Base-by-base conservation (phyloP, 2,797 vertebrate genomes). In the Syndactyla subalaris region DNA sequence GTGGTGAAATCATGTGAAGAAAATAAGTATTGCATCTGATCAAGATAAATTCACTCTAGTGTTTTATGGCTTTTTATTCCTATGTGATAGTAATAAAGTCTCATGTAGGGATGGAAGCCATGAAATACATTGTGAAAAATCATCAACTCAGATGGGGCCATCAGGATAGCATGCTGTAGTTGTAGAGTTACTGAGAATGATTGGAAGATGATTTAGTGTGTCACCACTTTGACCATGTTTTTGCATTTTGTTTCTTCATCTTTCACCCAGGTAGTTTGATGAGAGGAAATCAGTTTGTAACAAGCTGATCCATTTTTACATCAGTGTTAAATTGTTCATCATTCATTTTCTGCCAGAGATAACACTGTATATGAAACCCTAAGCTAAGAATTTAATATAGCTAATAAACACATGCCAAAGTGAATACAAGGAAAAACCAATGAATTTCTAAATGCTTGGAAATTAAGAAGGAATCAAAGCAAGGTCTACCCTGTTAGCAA, bases 1-100 rank as follows among this genome's bases (percentile, higher is more conserved):
- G 98, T 98, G 98, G 97, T 98, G 98, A 98, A 98, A 97, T 97
- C 98, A 97, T 98, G 98, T 98, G 98, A 98, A 98, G 98, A 98
- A 98, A 98, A 93, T 98, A 98, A 98, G 96, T 98, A 97, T 98
- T 98, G 97, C 98, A 98, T 98, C 98, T 98, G 98, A 98, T 98
- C 98, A 98, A 98, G 98, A 98, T 98, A 98, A 98, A 98, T 98
- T 98, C 98, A 98, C 99, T 99, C 98, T 98, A 98, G 99, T 99
- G 99, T 99, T 98, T 98, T 99, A 99, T 99, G 99, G 99, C 99
- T 99, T 99, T 99, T 99, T 99, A 99, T 99, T 99, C 99, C 99
- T 99, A 99, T 99, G 99, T 99, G 99, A 99, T 99, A 98, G 98
- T 99, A 98, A 99, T 98, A 98, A 98, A 98, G 98, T 98, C 98